These are phyloP conservation scores for Molossus alvarezi DNA, from an alignment of 2,797 vertebrate genomes.

Conservation along the genomic window DNA sequence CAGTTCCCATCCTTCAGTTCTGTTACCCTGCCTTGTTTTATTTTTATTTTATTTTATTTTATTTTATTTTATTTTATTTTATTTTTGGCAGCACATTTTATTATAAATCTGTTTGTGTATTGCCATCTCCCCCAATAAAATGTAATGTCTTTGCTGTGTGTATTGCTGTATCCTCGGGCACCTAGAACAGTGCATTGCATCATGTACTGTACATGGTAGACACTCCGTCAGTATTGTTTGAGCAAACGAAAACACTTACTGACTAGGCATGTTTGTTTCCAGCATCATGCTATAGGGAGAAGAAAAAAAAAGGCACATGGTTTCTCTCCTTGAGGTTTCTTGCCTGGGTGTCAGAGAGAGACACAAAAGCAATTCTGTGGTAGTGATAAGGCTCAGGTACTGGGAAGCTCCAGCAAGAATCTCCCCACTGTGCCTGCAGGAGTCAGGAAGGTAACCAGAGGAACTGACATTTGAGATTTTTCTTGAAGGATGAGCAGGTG, in stretches of 20 bases:
- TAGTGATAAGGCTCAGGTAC: not conserved
- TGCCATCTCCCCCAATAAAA: not conserved
- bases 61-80: not conserved
- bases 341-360: conserved; percentile 5
- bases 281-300: not conserved
- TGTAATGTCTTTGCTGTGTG: not conserved
- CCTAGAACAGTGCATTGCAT: not conserved
- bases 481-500: conserved; percentile 67
- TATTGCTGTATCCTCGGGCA: not conserved
- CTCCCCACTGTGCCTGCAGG: conserved; percentile 49
- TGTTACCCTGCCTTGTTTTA: not conserved
- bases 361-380: not conserved
- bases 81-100: not conserved
- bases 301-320: not conserved
- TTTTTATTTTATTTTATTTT: not conserved
- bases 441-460: conserved; percentile 51
- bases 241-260: not conserved
- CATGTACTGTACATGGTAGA: not conserved
- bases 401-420: not conserved
- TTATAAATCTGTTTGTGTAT: not conserved
- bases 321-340: conserved; percentile 32
- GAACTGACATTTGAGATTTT: conserved; percentile 72
- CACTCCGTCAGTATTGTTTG: not conserved
- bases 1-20: not conserved
- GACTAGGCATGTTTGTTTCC: conserved; percentile 5